These are phyloP conservation scores for Xylocampa areola DNA, from an alignment of 2,888 invertebrate genomes.

Conservation along the genomic window DNA sequence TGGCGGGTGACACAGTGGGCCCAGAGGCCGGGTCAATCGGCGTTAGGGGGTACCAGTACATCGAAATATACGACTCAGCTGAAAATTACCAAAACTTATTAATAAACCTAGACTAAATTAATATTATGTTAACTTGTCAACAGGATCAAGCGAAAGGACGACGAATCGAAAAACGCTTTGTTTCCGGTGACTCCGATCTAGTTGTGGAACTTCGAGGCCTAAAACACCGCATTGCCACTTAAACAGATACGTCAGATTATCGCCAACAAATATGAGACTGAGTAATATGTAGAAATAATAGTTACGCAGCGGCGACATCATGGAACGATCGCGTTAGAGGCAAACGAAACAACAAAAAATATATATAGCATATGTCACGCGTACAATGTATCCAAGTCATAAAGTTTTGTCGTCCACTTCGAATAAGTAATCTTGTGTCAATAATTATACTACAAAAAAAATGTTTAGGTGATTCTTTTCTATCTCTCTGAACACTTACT, in stretches of 20 bases:
- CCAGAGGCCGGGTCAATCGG: constrained; percentile 85
- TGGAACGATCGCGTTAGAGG: constrained; percentile 58
- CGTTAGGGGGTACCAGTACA: constrained; percentile 66
- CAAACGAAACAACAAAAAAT: constrained; percentile 67
- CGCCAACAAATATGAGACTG: constrained; percentile 89
- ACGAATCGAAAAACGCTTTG: constrained; percentile 91
- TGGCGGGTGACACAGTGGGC: constrained; percentile 83
- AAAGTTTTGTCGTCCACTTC: constrained; percentile 57
- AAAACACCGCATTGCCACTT: constrained; percentile 90
- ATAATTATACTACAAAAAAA: constrained; percentile 52
- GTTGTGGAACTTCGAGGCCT: constrained; percentile 91
- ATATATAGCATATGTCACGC: constrained; percentile 46
- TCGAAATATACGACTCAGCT: constrained; percentile 53
- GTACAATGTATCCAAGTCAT: constrained; percentile 53
- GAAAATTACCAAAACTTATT: constrained; percentile 33
- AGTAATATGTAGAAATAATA: constrained; percentile 85
- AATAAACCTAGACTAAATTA: constrained; percentile 20
- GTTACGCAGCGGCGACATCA: constrained; percentile 74
- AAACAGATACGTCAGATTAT: constrained; percentile 78
- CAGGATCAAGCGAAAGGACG: constrained; percentile 78
- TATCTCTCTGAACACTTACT: constrained; percentile 56
- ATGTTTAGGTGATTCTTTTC: constrained; percentile 57
- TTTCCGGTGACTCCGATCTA: constrained; percentile 91
- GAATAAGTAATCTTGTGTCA: constrained; percentile 58
- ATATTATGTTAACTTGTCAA: constrained; percentile 61